Base-by-base conservation (phyloP, 1,140 invertebrate genomes). In the Trichonephila clavata region DNA sequence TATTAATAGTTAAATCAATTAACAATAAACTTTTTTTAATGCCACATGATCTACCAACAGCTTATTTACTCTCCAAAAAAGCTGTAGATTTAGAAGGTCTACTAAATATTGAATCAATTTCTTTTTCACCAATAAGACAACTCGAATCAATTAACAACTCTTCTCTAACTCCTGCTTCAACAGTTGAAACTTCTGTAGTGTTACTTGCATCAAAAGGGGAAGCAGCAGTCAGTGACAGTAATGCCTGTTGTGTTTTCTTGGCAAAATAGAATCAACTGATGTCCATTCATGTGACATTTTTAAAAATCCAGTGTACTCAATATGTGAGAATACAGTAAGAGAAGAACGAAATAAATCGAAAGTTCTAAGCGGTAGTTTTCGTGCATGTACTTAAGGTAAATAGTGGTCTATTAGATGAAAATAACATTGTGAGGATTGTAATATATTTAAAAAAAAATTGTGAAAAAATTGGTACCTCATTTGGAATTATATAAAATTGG, bases 171-270 rank as follows among this genome's bases (percentile, higher is more conserved):
- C 6, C 60, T 57, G 24, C 57, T 27, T 27, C 57, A 60, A 24
- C 57, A 8, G n/a, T 86, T 86, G n/a, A 86, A 86, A 61, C 8
- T 24, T 60, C 57, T 60, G 57, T 86, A 59, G 50, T 61, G 83
- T 86, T 86, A 86, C 57, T 61, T 86, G 57, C n/a, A 86, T 86
- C 50, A 86, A 57, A 86, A 86, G 24, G 83, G 57, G 50, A 86
- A 86, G 83, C 57, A 32, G 24, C 50, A 61, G 1, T 8, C 43
- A 50, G 43, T 10, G 43, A 6, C 43, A 50, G 16, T 86, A 86
- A 18, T 61, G 83, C 57, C 24, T 86, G 83, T 61, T 86, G 83
- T 60, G 57, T 27, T 86, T n/a, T 60, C 3, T 32, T 59, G 18
- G 57, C 60, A 50, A 57, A 86, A 86, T 27, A 57, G 57, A 61